phyloP scores from a whole-genome alignment of 2,113 vertebrate genomes.

The Vireo altiloquus region DNA sequence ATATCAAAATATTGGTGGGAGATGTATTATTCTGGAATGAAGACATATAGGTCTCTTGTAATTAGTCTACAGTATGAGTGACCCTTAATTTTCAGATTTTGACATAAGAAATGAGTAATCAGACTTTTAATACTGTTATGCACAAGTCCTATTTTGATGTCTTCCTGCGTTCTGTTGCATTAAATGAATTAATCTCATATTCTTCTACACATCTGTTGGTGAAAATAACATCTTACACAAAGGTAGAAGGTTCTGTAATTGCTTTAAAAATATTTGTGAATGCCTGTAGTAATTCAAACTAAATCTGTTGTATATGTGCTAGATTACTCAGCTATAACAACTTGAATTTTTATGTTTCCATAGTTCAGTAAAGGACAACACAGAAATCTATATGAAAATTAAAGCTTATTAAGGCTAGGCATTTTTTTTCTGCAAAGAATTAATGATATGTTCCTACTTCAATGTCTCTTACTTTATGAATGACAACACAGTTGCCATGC shows the following conservation, averaged over 20 bases:
- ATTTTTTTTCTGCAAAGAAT: not conserved
- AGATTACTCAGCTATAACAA: not conserved
- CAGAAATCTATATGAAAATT: not conserved
- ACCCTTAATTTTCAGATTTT: slow-evolving; percentile 24
- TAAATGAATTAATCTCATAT: not conserved
- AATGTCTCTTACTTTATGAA: not conserved
- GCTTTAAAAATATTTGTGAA: not conserved
- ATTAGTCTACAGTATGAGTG: not conserved
- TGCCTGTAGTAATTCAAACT: not conserved
- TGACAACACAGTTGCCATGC: not conserved
- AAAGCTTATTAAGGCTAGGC: not conserved
- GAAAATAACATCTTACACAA: not conserved
- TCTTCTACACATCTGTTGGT: not conserved
- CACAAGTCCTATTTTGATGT: not conserved
- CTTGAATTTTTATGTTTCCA: not conserved
- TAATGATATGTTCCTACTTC: not conserved
- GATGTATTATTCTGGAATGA: not conserved
- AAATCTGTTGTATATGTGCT: not conserved
- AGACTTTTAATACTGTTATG: not conserved
- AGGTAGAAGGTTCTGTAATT: not conserved
- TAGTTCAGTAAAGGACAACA: not conserved
- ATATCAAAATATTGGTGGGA: not conserved
- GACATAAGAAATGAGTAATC: not conserved
- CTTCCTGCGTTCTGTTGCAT: not conserved
- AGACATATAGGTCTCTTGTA: not conserved